Conservation (phyloP, 2,888 invertebrate species). For the Notodonta ziczac region DNA sequence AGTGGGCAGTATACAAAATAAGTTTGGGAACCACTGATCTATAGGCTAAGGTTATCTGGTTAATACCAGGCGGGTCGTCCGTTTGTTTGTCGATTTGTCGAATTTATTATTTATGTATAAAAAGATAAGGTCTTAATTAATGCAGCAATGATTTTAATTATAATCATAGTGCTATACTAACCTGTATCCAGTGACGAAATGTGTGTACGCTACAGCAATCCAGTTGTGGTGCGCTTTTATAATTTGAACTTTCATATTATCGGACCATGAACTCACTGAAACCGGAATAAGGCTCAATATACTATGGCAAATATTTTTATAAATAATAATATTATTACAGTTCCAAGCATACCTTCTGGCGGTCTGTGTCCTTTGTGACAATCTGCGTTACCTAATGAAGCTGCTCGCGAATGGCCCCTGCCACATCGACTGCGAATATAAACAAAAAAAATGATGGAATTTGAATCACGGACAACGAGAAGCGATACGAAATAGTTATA, state of each 20-base stretch:
- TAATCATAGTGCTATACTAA: constrained; percentile 54
- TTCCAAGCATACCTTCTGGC: constrained; percentile 67
- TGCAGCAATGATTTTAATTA: too few relatives aligned
- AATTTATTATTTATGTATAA: too few relatives aligned
- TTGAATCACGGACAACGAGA: too few relatives aligned
- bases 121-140: too few relatives aligned
- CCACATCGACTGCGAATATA: constrained; percentile 68
- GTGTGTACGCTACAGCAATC: constrained; percentile 98
- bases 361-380: constrained; percentile 73
- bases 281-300: constrained; percentile 35
- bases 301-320: neutral
- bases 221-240: constrained; percentile 99
- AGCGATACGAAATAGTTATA: too few relatives aligned
- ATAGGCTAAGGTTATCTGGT: too few relatives aligned
- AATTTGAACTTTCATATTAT: constrained; percentile 94
- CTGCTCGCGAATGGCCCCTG: constrained; percentile 91
- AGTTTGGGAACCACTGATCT: too few relatives aligned
- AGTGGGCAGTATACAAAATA: too few relatives aligned
- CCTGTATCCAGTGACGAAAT: constrained; percentile 98
- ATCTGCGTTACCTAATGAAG: constrained; percentile 88
- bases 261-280: constrained; percentile 90
- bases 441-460: too few relatives aligned
- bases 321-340: neutral
- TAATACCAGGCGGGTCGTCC: too few relatives aligned
- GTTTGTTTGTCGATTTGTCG: too few relatives aligned